Conservation (phyloP, 2,113 vertebrate genomes). For the Aviceda subcristata region DNA sequence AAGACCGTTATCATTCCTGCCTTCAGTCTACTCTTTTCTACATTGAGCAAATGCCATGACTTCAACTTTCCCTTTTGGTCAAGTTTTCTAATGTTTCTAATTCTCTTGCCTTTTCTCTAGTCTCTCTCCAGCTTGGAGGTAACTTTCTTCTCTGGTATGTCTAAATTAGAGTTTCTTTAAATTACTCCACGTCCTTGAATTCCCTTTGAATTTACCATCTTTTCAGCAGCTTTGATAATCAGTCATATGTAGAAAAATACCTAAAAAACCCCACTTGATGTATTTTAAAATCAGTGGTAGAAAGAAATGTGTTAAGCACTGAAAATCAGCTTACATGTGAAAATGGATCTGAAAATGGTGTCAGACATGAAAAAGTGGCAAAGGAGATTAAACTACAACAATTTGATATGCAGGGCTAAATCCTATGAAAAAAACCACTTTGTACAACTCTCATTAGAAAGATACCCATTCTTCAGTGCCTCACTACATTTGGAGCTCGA, state of each 20-base stretch:
- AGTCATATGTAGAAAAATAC: background rate
- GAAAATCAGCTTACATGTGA: background rate
- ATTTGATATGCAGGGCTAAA: background rate
- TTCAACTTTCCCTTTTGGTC: background rate
- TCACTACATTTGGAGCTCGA: background rate
- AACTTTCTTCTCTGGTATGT: background rate
- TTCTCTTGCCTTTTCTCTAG: background rate
- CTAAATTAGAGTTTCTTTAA: background rate
- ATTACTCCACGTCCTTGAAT: background rate
- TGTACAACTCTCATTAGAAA: background rate
- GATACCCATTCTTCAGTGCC: background rate
- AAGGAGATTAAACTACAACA: background rate
- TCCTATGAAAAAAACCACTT: background rate
- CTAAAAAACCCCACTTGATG: background rate
- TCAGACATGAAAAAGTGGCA: background rate
- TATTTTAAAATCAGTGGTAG: background rate
- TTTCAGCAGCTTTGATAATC: background rate
- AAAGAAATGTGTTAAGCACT: background rate
- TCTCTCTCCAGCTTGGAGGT: background rate
- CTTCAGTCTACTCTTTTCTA: background rate
- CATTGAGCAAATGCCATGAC: background rate
- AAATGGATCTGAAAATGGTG: background rate
- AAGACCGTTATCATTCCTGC: background rate
- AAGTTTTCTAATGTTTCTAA: background rate
- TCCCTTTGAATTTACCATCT: background rate